Evolutionary conservation across 2,888 invertebrate genomes (phyloP).

Genomic region (Meandrusa payeni): DNA sequence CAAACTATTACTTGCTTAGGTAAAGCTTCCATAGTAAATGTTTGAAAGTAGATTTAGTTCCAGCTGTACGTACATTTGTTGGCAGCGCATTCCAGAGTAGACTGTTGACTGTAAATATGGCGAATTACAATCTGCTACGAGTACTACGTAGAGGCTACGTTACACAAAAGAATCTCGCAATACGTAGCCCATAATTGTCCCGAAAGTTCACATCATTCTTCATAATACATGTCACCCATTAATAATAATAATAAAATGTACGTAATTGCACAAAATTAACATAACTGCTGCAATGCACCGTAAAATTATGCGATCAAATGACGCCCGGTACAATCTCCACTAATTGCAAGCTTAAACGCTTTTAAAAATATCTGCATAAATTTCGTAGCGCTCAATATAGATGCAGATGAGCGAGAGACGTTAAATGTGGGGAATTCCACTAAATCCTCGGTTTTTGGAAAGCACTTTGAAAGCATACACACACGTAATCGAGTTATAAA

Average conservation of each 20-base stretch:
- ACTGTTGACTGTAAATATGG: too few species aligned
- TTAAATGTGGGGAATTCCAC: constrained; percentile 8
- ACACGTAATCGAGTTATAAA: background rate
- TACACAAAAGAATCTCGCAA: too few species aligned
- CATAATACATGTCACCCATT: background rate
- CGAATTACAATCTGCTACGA: too few species aligned
- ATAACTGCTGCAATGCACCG: background rate
- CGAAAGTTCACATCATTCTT: too few species aligned
- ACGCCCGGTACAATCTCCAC: constrained; percentile 7
- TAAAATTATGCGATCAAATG: constrained; percentile 15
- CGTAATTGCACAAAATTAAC: constrained; percentile 15
- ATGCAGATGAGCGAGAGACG: constrained; percentile 12
- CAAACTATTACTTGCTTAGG: too few species aligned
- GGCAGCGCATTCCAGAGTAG: too few species aligned
- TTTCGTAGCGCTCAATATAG: constrained; percentile 14
- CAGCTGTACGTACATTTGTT: too few species aligned
- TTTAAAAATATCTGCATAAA: constrained; percentile 23
- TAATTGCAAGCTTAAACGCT: constrained; percentile 18
- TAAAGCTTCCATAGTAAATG: too few species aligned
- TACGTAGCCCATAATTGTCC: too few species aligned
- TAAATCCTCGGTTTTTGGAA: background rate
- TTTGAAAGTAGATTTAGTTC: too few species aligned
- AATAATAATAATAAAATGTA: constrained; percentile 6
- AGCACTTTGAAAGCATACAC: background rate
- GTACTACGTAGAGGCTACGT: too few species aligned